Base-by-base conservation (phyloP, 37 sponge, comb jelly and placozoan genomes). In the Aplysina aerophoba region DNA sequence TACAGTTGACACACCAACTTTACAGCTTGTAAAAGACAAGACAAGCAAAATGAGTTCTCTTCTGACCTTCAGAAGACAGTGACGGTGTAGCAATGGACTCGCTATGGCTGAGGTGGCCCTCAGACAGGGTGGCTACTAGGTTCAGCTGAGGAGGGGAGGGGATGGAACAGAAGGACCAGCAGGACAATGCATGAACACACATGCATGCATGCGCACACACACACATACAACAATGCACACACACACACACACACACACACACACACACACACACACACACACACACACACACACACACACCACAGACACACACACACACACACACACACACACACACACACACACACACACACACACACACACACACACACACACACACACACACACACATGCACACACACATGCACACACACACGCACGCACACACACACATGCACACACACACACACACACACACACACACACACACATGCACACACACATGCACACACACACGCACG, bases 271-370 rank as follows among this genome's bases (percentile, higher is more conserved):
- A 73, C 75, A 73, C 75, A 73, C 75, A 13, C 75, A 73, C 75
- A 13, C 36, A 73, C 75, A 31, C 34, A 31, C 35, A 73, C 35
- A 33, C 75, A 44, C 50, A 44, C 50, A 44, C 50, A 44, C 50
- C n/a, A n/a, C n/a, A n/a, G n/a, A 44, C 50, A 44, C 50, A 44
- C 50, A 44, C 50, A 44, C 50, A 44, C 28, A 33, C 28, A 33
- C 73, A 71, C 61, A 33, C 37, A 93, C 94, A 73, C 75, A 73
- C 75, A 73, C 75, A 73, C 75, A 13, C 75, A 73, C 75, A 73
- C 75, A 73, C 75, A 73, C 75, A 73, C 75, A 73, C 75, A 73
- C 75, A 73, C 75, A 73, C 75, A 73, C 75, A 73, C 75, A 73
- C 75, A 73, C 75, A 73, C 75, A 73, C 75, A 73, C 75, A 13